Evolutionary conservation across 2,113 vertebrate genomes (phyloP).

Genomic region (Protobothrops flavoviridis): DNA sequence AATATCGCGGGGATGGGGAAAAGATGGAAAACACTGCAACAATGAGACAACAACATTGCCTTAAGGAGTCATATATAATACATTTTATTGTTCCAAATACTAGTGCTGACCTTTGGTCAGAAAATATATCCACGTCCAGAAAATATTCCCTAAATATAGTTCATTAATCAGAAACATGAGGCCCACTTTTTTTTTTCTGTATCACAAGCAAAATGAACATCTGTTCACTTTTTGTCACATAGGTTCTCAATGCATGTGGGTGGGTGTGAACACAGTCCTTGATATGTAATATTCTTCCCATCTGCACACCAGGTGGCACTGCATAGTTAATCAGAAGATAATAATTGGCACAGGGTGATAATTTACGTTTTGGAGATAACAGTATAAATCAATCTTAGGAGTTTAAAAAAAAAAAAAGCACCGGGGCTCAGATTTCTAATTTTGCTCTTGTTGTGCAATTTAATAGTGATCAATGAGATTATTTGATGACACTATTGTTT

Average conservation of each 20-base stretch:
- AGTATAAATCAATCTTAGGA: conserved; percentile 60
- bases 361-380: conserved; percentile 62
- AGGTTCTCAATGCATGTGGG: conserved; percentile 66
- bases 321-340: conserved; percentile 72
- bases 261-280: conserved; percentile 70
- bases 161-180: conserved; percentile 68
- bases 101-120: conserved; percentile 55
- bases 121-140: conserved; percentile 49
- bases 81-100: conserved; percentile 42
- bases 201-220: conserved; percentile 75
- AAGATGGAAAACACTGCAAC: conserved; percentile 28
- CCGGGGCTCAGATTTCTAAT: conserved; percentile 38
- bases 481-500: conserved; percentile 60
- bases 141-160: conserved; percentile 67
- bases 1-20: not conserved
- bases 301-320: conserved; percentile 73
- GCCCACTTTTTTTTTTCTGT: conserved; percentile 58
- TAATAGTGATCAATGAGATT: conserved; percentile 58
- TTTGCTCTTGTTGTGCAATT: conserved; percentile 48
- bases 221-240: conserved; percentile 70
- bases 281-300: conserved; percentile 69
- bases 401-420: conserved; percentile 37
- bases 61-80: conserved; percentile 42
- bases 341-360: conserved; percentile 63
- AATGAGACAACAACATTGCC: conserved; percentile 39